Evolutionary conservation across 2,888 invertebrate genomes (phyloP), one percentile per base, ranked within the genome.

Genomic region (Macrophya alboannulata): DNA sequence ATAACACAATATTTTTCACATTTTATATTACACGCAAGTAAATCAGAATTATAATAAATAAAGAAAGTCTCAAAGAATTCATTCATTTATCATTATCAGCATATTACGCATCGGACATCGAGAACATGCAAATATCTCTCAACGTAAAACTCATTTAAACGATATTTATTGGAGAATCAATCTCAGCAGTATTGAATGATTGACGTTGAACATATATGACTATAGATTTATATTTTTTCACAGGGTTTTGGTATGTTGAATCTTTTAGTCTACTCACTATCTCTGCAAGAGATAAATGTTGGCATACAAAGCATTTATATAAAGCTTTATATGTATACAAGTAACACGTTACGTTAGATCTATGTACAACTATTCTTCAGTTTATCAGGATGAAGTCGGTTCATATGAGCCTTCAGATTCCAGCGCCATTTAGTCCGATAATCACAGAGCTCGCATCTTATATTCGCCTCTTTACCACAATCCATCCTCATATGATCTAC

Each of bases 381-480:
- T 37, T 51, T 31, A 43, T 55, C 17, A 3, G 86, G 88, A 87
- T 92, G 91, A 85, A 89, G 89, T 48, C 90, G 86, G 74, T 90
- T 90, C 5, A 90, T 88, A 85, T 92, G 92, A 1, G 90, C 87
- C 71, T 91, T 91, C 9, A 92, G 88, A 51, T 90, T 91, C 89
- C 90, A 90, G 68, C 89, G 90, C 51, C 90, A 87, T 85, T 91
- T 91, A 17, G 90, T 90, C 0, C 88, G 87, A 84, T 92, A 91
- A 17, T 89, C 88, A 85, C 93, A 93, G 45, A 92, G 90, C 0
- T 91, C 90, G 85, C 94, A 94, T 43, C 83, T 84, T 72, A 86
- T 86, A 40, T 84, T 86, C 1, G 87, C 87, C 62, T 88, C 87
- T 71, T 90, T 88, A 1, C 92, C 92, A 85, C 93, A 93, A 21